phyloP scores from a whole-genome alignment of 2,113 vertebrate species.

The Diglossa brunneiventris region DNA sequence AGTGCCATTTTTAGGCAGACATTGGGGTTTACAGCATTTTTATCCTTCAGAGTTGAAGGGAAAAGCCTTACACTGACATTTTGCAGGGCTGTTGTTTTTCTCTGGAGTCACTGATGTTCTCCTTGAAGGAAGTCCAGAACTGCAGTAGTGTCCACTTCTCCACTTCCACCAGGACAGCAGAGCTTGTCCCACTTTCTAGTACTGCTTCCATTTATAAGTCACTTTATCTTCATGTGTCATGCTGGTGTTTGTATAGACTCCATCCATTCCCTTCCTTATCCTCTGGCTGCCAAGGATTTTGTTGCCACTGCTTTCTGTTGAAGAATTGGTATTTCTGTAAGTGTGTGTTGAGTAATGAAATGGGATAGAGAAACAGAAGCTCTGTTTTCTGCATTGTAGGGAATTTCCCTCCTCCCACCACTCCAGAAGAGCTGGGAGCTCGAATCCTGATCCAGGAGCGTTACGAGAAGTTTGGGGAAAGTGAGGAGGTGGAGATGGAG shows the following conservation, averaged over 20 bases:
- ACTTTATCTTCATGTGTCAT: not conserved
- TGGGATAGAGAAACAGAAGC: not conserved
- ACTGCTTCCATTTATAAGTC: not conserved
- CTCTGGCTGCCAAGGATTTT: not conserved
- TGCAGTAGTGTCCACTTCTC: not conserved
- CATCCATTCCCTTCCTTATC: not conserved
- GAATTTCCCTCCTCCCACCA: slow-evolving; percentile 96
- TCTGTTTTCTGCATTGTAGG: slow-evolving; percentile 69
- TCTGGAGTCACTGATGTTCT: not conserved
- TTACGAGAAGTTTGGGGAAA: slow-evolving; percentile 98
- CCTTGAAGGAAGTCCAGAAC: not conserved
- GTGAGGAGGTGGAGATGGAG: slow-evolving; percentile 99
- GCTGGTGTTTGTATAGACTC: not conserved
- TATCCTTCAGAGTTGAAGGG: not conserved
- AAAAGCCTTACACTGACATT: not conserved
- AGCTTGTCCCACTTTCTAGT: not conserved
- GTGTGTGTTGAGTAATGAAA: not conserved
- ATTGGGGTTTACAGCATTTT: not conserved
- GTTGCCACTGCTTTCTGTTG: not conserved
- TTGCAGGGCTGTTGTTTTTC: not conserved
- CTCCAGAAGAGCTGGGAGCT: slow-evolving; percentile 93
- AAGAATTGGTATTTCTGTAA: not conserved
- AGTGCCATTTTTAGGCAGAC: not conserved
- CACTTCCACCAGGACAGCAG: not conserved
- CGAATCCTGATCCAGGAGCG: slow-evolving; percentile 97